These are phyloP conservation scores for Lasiommata megera DNA, from an alignment of 2,888 invertebrate species.

Conservation along the genomic window DNA sequence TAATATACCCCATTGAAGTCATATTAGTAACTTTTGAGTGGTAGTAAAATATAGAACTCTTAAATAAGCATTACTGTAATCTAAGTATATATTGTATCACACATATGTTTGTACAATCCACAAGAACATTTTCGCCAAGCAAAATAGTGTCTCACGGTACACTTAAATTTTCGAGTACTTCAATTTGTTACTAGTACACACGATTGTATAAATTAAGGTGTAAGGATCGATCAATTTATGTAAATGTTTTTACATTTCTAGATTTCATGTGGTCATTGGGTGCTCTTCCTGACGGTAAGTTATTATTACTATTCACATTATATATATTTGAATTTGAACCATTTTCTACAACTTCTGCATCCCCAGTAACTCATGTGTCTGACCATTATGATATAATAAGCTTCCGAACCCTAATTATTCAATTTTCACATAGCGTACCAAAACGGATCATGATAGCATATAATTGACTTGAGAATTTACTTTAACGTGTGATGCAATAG, in stretches of 20 bases:
- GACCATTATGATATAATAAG: slow-evolving; percentile 21
- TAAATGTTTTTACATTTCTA: slow-evolving; percentile 86
- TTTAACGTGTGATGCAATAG: slow-evolving; percentile 43
- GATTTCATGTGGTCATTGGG: slow-evolving; percentile 99
- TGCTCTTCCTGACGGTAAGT: slow-evolving; percentile 98
- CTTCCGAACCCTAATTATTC: slow-evolving; percentile 26
- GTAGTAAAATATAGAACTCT: slow-evolving; percentile 60
- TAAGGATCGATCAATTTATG: slow-evolving; percentile 79
- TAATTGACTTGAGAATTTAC: slow-evolving; percentile 49
- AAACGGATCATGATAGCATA: slow-evolving; percentile 52
- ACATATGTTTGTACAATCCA: slow-evolving; percentile 53
- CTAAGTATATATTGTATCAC: slow-evolving; percentile 51
- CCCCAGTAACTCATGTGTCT: slow-evolving; percentile 41
- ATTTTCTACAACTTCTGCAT: slow-evolving; percentile 52
- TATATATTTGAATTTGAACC: slow-evolving; percentile 60
- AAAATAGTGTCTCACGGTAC: slow-evolving; percentile 81
- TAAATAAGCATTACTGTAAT: slow-evolving; percentile 55
- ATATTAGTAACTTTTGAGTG: slow-evolving; percentile 56
- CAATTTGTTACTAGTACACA: slow-evolving; percentile 44
- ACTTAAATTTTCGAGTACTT: slow-evolving; percentile 48
- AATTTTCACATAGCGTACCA: slow-evolving; percentile 48
- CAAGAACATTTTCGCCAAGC: slow-evolving; percentile 69
- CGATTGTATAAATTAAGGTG: slow-evolving; percentile 62
- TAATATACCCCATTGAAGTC: slow-evolving; percentile 71
- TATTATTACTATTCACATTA: slow-evolving; percentile 50